Conservation (phyloP, 2,797 vertebrate genomes). For the Urosaurus nigricauda region DNA sequence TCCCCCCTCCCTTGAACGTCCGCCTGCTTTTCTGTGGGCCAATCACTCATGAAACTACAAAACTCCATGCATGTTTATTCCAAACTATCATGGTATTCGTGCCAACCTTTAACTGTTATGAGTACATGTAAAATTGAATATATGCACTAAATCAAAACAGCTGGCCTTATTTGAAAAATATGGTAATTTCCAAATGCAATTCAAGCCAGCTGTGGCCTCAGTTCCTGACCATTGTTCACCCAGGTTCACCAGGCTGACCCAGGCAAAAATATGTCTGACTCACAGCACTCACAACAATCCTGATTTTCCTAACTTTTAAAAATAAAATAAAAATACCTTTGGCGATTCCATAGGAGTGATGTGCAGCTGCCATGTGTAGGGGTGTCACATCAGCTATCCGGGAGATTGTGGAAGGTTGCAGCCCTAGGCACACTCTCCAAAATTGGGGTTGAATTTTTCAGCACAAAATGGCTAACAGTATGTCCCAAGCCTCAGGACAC, state of each 20-base stretch:
- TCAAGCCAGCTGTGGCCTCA: constrained; percentile 33
- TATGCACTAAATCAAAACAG: constrained; percentile 60
- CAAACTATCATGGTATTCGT: constrained; percentile 57
- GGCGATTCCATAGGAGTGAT: too few species aligned
- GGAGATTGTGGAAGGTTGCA: not conserved
- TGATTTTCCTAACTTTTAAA: not conserved
- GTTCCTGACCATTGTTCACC: constrained; percentile 38
- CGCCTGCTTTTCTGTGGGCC: constrained; percentile 28
- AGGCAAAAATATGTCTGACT: constrained; percentile 3
- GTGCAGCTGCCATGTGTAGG: too few species aligned
- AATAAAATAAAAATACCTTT: too few species aligned
- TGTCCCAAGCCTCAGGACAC: too few species aligned
- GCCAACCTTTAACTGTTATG: constrained; percentile 42
- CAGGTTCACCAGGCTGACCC: not conserved
- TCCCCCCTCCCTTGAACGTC: constrained; percentile 19
- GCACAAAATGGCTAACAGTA: too few species aligned
- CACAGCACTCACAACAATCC: not conserved
- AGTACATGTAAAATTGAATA: constrained; percentile 46
- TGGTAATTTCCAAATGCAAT: constrained; percentile 52
- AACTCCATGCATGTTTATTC: constrained; percentile 56
- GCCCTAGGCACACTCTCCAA: not conserved
- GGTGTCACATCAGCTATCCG: too few species aligned
- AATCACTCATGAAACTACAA: constrained; percentile 50
- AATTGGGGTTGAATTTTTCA: too few species aligned
- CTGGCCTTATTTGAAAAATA: constrained; percentile 53